These are phyloP conservation scores for Oscheius sp. DNA, from an alignment of 1,140 invertebrate species.

Conservation along the genomic window DNA sequence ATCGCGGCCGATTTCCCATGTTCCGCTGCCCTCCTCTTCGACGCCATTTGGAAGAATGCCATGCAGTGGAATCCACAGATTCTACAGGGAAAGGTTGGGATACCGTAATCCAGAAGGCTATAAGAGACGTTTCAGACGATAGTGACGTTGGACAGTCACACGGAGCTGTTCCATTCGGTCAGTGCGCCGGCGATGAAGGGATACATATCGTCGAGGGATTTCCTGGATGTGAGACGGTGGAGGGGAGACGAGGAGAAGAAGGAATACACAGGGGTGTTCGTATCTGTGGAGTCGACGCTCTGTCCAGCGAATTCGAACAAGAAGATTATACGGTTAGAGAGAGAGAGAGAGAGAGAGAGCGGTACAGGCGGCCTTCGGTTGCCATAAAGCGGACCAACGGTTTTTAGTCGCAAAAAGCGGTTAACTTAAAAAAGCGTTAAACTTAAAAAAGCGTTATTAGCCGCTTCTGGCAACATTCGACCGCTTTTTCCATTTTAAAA, in stretches of 20 bases:
- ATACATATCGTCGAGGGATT: slow-evolving; percentile 41
- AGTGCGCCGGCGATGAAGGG: slow-evolving; percentile 34
- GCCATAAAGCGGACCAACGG: no score
- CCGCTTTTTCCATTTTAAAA: no score
- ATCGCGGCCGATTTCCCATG: slow-evolving; percentile 16
- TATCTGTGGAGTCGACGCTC: slow-evolving; percentile 31
- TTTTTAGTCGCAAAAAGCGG: no score
- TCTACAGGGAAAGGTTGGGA: slow-evolving; percentile 24
- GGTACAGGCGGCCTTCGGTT: no score
- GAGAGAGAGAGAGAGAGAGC: no score
- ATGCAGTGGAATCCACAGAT: slow-evolving; percentile 36
- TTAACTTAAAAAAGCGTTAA: no score
- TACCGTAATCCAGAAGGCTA: not conserved
- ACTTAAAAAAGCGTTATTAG: no score
- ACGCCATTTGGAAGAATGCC: slow-evolving; percentile 34
- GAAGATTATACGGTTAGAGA: slow-evolving; percentile 36
- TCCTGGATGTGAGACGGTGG: slow-evolving; percentile 32
- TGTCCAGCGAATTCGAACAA: slow-evolving; percentile 34
- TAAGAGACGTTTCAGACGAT: slow-evolving; percentile 18
- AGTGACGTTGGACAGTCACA: slow-evolving; percentile 21
- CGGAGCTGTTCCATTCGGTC: slow-evolving; percentile 35
- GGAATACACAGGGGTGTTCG: slow-evolving; percentile 20
- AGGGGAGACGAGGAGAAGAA: slow-evolving; percentile 21
- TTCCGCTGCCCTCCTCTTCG: slow-evolving; percentile 12
- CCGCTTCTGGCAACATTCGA: no score